Percentiles rank a stretch among this genome's conserved stretches.
Conservation (phyloP, 2,888 invertebrate genomes). For the Therioaphis trifolii region DNA sequence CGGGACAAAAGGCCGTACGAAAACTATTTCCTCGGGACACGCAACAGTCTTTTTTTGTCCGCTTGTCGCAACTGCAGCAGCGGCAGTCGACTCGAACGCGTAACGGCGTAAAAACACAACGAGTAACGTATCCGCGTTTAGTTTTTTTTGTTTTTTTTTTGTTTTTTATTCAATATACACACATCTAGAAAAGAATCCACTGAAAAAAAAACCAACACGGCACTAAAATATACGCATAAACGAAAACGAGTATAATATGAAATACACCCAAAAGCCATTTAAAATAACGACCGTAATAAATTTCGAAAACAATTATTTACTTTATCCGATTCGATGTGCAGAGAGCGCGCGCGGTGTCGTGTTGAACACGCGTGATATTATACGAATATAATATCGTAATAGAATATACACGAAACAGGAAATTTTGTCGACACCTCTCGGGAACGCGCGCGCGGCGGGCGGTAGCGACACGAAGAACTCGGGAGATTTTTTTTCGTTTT, state of each 20-base stretch:
- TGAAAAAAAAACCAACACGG: background rate
- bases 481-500: background rate
- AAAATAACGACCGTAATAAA: conserved; percentile 62
- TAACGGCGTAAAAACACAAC: too few species aligned
- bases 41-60: too few species aligned
- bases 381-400: too few species aligned
- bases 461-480: conserved; percentile 25
- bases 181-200: background rate
- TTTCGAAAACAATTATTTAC: conserved; percentile 43
- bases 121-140: too few species aligned
- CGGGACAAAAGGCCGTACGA: too few species aligned
- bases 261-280: conserved; percentile 53
- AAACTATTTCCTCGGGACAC: too few species aligned
- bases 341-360: background rate
- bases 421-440: conserved; percentile 62
- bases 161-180: too few species aligned
- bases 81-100: too few species aligned
- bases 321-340: background rate
- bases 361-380: too few species aligned
- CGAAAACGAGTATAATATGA: conserved; percentile 10
- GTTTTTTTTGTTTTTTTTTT: background rate
- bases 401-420: conserved; percentile 35
- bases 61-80: too few species aligned
- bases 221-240: conserved; percentile 16
- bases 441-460: conserved; percentile 42